Base-by-base conservation (phyloP, 2,888 invertebrate species). In the Dasypolia templi region DNA sequence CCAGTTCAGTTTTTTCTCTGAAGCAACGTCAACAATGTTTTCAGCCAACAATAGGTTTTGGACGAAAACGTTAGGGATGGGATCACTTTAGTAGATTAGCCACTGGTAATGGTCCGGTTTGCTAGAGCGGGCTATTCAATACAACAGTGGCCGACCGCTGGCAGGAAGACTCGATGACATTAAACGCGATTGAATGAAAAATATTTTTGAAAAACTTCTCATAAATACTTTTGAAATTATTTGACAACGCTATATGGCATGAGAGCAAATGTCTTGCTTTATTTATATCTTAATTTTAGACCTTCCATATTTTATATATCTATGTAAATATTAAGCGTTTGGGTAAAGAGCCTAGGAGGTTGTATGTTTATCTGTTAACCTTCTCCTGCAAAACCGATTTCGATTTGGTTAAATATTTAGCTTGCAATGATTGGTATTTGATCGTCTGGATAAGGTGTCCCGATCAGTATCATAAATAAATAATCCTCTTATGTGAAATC, bases 81-180 rank as follows among this genome's bases (percentile, higher is more conserved):
- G 86, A 83, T 89, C 93, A 93, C 94, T 94, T 92, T 92, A 89
- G 84, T 58, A 93, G 94, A 94, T 94, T 94, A 94, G 91, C 92
- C 79, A 77, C 64, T 71, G 75, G 85, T 93, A 93, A 94, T 93
- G 93, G 89, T 85, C 92, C 94, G 93, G 91, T 89, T 76, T 80
- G 77, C 77, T 77, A 82, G 74, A 81, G 77, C 79, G 73, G 75
- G 74, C 76, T n/a, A 75, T 77, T 75, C 72, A 67, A 78, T 87
- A 92, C 89, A 93, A 92, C 89, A 81, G 79, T 74, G 49, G 61
- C 61, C 63, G 83, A 82, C 76, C 79, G 89, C 87, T 80, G 72
- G 77, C 80, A 87, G 92, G 88, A 91, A 91, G 86, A 74, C 82
- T 81, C 82, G 88, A 87, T 87, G 88, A 86, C 91, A 89, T 92